Base-by-base conservation (phyloP, 2,113 vertebrate genomes). In the Falco punctatus region DNA sequence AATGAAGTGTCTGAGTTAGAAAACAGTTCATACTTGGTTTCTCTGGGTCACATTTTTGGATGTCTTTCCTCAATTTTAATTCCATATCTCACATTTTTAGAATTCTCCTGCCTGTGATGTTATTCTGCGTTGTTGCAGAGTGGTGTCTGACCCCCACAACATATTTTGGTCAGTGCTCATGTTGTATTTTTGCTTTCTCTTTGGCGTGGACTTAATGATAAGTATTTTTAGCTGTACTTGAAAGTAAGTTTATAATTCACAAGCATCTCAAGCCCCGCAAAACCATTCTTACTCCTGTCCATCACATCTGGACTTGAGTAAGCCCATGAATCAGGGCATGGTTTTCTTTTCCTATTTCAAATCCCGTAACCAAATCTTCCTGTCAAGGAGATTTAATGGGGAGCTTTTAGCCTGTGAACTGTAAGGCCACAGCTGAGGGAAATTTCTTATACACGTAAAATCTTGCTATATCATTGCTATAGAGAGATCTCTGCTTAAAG, bases 131-230 rank as follows among this genome's bases (percentile, higher is more conserved):
- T 40, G 61, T 55, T 33, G 19, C 46, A n/a, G 32, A 32, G 59
- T 8, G 18, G 12, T 1, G 12, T 15, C 51, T 4, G 11, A 11
- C 48, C 71, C 46, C 51, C 48, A 54, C 1, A 0, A 10, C 0
- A 3, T 49, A 4, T 51, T 38, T 66, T 67, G 79, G 38, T 5
- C 48, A 16, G 1, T 13, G 33, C 52, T 72, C 12, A 46, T 6
- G 13, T 7, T 85, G 18, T 11, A 51, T 33, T 48, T 77, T 74
- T 64, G 35, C 2, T 6, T 13, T 67, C 28, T 54, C 70, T 73
- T 59, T 3, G 28, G 27, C 13, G 26, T 8, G 40, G 26, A 20
- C 23, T 22, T 21, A 26, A 55, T 52, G 69, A 15, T 10, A 22
- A 27, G 10, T 18, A 10, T 15, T 86, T 84, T 58, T 40, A 77